Evolutionary conservation across 2,888 invertebrate species (phyloP).

Genomic region (Cheilosia pagana): DNA sequence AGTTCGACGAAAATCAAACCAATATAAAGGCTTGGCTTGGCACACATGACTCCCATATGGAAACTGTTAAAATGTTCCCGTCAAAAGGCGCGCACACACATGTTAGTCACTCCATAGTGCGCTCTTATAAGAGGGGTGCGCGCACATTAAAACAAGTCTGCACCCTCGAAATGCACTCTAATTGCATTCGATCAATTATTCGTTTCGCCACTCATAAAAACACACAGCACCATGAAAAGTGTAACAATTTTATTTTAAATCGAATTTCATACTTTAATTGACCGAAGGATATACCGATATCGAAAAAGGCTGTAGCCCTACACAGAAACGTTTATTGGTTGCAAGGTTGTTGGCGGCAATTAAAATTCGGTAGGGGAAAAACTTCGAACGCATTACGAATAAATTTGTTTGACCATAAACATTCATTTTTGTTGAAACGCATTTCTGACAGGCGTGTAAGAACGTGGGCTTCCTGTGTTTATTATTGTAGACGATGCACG

Average conservation of each 20-base stretch:
- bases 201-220: conserved; percentile 60
- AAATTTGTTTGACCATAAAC: conserved; percentile 64
- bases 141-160: conserved; percentile 54
- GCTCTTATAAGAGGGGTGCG: conserved; percentile 42
- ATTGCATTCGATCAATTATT: conserved; percentile 73
- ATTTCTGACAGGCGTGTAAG: conserved; percentile 60
- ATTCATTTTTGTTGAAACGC: conserved; percentile 40
- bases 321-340: conserved; percentile 39
- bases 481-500: conserved; percentile 48
- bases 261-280: conserved; percentile 70
- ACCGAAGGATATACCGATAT: conserved; percentile 26
- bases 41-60: conserved; percentile 69
- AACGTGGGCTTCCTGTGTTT: conserved; percentile 72
- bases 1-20: conserved; percentile 42
- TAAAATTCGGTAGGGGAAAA: conserved; percentile 45
- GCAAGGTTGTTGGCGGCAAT: conserved; percentile 24
- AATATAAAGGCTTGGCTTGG: conserved; percentile 47
- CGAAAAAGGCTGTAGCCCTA: conserved; percentile 1
- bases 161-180: conserved; percentile 49
- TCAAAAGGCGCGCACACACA: conserved; percentile 16
- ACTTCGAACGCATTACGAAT: neutral
- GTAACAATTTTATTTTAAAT: conserved; percentile 63
- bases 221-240: conserved; percentile 39
- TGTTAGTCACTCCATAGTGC: conserved; percentile 7
- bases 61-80: conserved; percentile 59